phyloP scores from a whole-genome alignment of 2,888 invertebrate genomes.

The Iselma pallidipennis region DNA sequence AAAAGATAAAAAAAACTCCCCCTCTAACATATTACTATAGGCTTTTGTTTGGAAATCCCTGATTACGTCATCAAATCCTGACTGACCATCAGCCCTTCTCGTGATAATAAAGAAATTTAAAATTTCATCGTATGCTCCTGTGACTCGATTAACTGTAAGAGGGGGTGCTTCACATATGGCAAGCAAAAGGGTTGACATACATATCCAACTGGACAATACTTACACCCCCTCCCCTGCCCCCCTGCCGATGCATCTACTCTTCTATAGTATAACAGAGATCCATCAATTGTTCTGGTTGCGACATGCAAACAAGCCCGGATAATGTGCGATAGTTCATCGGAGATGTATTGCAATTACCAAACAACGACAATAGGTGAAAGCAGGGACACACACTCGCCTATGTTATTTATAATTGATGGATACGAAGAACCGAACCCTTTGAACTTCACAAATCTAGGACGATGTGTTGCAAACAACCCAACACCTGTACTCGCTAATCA shows the following conservation, averaged over 20 bases:
- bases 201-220: slow-evolving; percentile 35
- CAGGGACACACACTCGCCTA: neutral
- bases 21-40: neutral
- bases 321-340: neutral
- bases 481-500: neutral
- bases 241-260: too few species aligned
- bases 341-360: neutral
- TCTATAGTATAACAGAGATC: neutral
- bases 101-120: slow-evolving; percentile 43
- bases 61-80: slow-evolving; percentile 5
- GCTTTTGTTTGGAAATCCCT: slow-evolving; percentile 2
- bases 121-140: slow-evolving; percentile 41
- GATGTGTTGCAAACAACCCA: neutral
- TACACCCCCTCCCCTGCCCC: too few species aligned
- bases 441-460: neutral
- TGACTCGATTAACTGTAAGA: slow-evolving; percentile 37
- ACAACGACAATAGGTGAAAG: neutral
- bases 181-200: slow-evolving; percentile 37
- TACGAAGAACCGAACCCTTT: neutral
- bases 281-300: slow-evolving; percentile 1
- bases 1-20: neutral
- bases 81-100: slow-evolving; percentile 1
- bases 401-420: neutral
- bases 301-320: slow-evolving; percentile 3
- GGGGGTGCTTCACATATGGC: slow-evolving; percentile 36